Conservation (phyloP, 2,797 vertebrate species). For the Phoeniculus purpureus region DNA sequence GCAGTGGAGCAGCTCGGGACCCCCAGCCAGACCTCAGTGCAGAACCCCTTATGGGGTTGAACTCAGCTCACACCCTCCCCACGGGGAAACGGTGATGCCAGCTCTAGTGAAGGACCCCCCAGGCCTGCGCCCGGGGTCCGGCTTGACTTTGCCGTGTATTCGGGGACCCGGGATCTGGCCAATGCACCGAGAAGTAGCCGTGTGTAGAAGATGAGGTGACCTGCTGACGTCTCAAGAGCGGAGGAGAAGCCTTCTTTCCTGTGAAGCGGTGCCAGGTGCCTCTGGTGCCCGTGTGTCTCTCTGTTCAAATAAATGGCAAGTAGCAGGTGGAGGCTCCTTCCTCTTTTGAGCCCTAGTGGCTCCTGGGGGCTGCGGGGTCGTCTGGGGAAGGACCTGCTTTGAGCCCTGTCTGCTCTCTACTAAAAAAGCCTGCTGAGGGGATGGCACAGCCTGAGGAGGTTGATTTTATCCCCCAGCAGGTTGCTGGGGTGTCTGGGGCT, state of each 20-base stretch:
- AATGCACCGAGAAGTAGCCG: background rate
- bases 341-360: accelerated
- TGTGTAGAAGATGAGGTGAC: background rate
- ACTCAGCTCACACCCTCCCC: background rate
- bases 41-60: background rate
- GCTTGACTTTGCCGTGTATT: accelerated
- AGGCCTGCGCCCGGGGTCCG: background rate
- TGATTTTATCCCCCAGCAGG: background rate
- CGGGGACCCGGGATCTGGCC: background rate
- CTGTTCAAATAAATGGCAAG: slow-evolving; percentile 15
- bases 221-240: background rate
- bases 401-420: background rate
- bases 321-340: background rate
- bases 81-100: accelerated
- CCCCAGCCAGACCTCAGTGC: background rate
- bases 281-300: background rate
- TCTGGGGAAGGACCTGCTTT: accelerated
- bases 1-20: background rate
- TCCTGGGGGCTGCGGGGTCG: accelerated
- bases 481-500: background rate
- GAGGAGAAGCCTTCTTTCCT: background rate
- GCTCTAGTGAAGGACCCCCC: background rate
- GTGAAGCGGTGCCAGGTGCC: slow-evolving; percentile 34
- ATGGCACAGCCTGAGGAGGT: background rate
- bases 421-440: background rate